These are phyloP conservation scores for Ellobium chinense DNA, from an alignment of 2,888 invertebrate genomes.

Conservation along the genomic window DNA sequence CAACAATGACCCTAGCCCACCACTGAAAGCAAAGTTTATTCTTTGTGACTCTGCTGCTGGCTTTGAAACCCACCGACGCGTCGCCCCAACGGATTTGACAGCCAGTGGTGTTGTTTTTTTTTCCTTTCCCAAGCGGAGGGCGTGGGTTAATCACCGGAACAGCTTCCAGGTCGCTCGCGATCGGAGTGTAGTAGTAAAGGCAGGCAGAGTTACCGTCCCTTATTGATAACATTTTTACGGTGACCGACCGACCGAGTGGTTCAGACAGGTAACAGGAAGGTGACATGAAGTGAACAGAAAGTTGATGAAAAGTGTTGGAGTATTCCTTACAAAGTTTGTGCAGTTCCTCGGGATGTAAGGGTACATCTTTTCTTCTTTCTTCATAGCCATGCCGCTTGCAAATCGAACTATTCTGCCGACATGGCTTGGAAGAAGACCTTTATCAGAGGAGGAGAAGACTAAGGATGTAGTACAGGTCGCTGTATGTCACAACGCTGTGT, in stretches of 20 bases:
- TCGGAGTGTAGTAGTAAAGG: too few relatives aligned
- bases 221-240: constrained; percentile 10
- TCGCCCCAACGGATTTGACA: not conserved
- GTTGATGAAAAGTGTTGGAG: not conserved
- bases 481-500: constrained; percentile 64
- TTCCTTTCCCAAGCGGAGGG: not conserved
- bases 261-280: not conserved
- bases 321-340: not conserved
- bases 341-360: constrained; percentile 12
- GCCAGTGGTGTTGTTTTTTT: too few relatives aligned
- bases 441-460: constrained; percentile 54
- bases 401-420: constrained; percentile 64
- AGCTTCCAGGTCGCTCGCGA: not conserved
- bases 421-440: constrained; percentile 60
- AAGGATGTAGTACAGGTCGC: constrained; percentile 58
- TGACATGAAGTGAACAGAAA: not conserved
- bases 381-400: constrained; percentile 62
- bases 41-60: not conserved
- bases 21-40: not conserved
- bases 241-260: not conserved
- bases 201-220: constrained; percentile 19
- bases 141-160: constrained; percentile 6
- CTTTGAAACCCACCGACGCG: not conserved
- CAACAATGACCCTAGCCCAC: not conserved
- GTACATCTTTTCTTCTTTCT: not conserved